phyloP scores from a whole-genome alignment of 2,113 vertebrate genomes.

The Pristiophorus japonicus region DNA sequence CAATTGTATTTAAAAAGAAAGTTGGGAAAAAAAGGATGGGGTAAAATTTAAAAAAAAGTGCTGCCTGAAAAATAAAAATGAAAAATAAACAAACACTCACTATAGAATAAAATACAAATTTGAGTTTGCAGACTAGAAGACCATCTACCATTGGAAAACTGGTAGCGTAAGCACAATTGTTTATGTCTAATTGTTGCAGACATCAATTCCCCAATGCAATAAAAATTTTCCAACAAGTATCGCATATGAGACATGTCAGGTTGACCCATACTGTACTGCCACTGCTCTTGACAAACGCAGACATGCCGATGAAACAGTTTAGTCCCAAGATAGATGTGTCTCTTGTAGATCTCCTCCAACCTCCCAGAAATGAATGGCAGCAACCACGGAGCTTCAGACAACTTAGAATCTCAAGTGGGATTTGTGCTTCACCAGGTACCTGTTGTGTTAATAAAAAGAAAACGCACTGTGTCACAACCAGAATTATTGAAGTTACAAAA shows the following conservation, averaged over 20 bases:
- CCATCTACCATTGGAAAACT: slow-evolving; percentile 35
- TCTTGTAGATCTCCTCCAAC: slow-evolving; percentile 44
- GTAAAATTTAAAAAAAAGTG: neutral
- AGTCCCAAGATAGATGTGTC: slow-evolving; percentile 13
- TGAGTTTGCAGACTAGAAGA: slow-evolving; percentile 36
- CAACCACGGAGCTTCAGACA: slow-evolving; percentile 48
- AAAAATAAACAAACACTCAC: slow-evolving; percentile 17
- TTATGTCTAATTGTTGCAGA: slow-evolving; percentile 31
- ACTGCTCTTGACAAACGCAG: slow-evolving; percentile 30
- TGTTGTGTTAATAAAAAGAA: slow-evolving; percentile 49
- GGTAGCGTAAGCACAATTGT: slow-evolving; percentile 29
- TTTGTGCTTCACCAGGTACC: slow-evolving; percentile 92
- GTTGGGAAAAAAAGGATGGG: neutral
- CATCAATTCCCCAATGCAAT: slow-evolving; percentile 36
- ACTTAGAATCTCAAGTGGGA: slow-evolving; percentile 46
- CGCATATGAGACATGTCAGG: neutral
- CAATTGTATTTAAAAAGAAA: neutral
- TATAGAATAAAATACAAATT: slow-evolving; percentile 35
- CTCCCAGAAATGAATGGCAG: slow-evolving; percentile 47
- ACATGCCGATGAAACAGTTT: slow-evolving; percentile 31
- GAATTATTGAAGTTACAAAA: slow-evolving; percentile 21
- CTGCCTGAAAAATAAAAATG: slow-evolving; percentile 20
- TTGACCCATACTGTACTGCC: slow-evolving; percentile 29
- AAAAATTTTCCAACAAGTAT: slow-evolving; percentile 30
- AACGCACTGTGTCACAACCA: neutral